Evolutionary conservation across 2,797 vertebrate genomes (phyloP).

Genomic region (Alcedo atthis): DNA sequence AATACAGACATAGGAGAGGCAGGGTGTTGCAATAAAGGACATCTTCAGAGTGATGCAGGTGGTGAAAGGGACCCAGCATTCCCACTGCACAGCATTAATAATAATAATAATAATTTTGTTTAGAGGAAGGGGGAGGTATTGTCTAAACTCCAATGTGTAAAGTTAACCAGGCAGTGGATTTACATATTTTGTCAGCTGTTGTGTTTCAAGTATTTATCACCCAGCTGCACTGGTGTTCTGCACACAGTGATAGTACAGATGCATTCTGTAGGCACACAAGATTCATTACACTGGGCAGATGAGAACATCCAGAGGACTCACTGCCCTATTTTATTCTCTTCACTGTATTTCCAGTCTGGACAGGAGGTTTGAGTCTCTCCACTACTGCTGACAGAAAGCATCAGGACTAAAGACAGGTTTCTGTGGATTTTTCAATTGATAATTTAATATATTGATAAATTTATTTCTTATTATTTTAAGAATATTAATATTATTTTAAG

Average conservation of each 20-base stretch:
- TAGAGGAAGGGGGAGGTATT: background rate
- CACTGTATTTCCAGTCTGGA: background rate
- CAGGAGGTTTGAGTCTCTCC: background rate
- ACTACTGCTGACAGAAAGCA: background rate
- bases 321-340: background rate
- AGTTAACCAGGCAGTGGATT: background rate
- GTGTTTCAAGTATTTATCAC: slow-evolving; percentile 14
- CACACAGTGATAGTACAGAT: background rate
- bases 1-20: background rate
- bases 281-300: background rate
- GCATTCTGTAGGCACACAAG: background rate
- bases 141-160: background rate
- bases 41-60: background rate
- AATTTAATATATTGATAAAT: no score
- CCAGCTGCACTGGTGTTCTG: slow-evolving; percentile 4
- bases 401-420: background rate
- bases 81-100: background rate
- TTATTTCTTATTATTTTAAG: background rate
- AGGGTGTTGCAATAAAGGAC: background rate
- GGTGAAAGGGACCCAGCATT: background rate
- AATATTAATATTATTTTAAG: background rate
- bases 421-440: background rate
- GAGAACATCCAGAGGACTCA: background rate
- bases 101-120: no score
- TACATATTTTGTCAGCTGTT: slow-evolving; percentile 11